phyloP scores from a whole-genome alignment of 2,797 vertebrate genomes.

The Chelon labrosus region DNA sequence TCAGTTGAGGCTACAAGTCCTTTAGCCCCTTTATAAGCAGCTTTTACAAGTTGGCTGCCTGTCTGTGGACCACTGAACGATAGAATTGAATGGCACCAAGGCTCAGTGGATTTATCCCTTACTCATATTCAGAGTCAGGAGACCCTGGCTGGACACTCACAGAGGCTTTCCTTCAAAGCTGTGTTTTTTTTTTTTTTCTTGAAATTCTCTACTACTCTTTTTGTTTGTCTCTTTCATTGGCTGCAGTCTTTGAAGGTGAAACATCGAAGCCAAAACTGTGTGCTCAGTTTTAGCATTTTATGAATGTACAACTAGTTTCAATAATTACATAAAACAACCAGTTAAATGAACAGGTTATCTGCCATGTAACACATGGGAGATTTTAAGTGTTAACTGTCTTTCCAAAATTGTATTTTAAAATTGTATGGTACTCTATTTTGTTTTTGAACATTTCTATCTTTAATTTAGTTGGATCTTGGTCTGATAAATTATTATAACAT shows the following conservation, averaged over 20 bases:
- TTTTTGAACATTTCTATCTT: no score
- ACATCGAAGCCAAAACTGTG: conserved; percentile 9
- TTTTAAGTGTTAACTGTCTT: neutral
- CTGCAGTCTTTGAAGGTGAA: neutral
- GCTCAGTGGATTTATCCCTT: conserved; percentile 66
- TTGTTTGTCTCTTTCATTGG: conserved; percentile 34
- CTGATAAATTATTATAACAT: no score
- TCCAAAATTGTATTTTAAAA: no score
- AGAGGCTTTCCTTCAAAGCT: conserved; percentile 50
- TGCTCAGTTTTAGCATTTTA: neutral
- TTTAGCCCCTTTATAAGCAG: conserved; percentile 71
- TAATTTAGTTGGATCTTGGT: no score
- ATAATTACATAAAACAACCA: neutral
- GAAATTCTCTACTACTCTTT: conserved; percentile 32
- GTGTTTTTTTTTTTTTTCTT: conserved; percentile 44
- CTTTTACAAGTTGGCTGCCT: conserved; percentile 71
- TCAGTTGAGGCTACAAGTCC: conserved; percentile 54
- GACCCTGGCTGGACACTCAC: conserved; percentile 51
- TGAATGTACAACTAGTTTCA: neutral
- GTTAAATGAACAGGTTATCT: neutral
- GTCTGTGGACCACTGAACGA: conserved; percentile 73
- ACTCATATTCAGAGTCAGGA: conserved; percentile 66
- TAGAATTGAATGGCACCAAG: conserved; percentile 71
- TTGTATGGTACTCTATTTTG: no score
- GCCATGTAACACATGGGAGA: neutral